phyloP scores from a whole-genome alignment of 2,113 vertebrate genomes.

The Regulus satrapa region DNA sequence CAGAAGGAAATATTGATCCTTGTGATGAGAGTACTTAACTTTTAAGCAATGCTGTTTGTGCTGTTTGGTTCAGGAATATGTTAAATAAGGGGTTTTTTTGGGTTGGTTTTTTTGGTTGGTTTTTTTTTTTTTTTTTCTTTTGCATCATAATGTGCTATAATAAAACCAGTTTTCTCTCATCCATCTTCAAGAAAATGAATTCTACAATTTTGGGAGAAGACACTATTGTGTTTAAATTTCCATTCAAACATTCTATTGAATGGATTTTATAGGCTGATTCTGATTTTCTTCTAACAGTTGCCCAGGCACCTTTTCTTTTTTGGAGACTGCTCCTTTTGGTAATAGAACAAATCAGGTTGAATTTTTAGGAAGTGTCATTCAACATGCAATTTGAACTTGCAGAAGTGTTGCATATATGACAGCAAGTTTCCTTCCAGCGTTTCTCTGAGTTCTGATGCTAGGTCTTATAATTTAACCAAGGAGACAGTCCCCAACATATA shows the following conservation, averaged over 20 bases:
- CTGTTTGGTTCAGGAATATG: neutral
- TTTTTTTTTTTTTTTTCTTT: too few species aligned
- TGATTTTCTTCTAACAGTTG: neutral
- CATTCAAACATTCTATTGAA: neutral
- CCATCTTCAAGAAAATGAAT: neutral
- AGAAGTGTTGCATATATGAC: neutral
- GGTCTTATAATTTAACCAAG: neutral
- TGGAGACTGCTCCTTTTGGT: neutral
- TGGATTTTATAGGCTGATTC: neutral
- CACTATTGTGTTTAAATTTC: neutral
- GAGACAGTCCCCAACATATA: neutral
- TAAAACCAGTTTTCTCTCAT: neutral
- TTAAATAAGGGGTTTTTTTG: rapidly evolving
- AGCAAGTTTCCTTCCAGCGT: neutral
- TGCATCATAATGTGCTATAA: neutral
- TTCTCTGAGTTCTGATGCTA: neutral
- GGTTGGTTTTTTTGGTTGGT: too few species aligned
- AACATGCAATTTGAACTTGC: neutral
- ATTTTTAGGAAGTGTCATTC: neutral
- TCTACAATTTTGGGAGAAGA: neutral
- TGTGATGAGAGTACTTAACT: neutral
- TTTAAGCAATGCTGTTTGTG: neutral
- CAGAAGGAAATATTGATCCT: rapidly evolving
- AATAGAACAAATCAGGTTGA: neutral
- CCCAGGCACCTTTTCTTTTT: neutral